Conservation (phyloP, 2,113 vertebrate species). For the Dryoscopus gambensis region DNA sequence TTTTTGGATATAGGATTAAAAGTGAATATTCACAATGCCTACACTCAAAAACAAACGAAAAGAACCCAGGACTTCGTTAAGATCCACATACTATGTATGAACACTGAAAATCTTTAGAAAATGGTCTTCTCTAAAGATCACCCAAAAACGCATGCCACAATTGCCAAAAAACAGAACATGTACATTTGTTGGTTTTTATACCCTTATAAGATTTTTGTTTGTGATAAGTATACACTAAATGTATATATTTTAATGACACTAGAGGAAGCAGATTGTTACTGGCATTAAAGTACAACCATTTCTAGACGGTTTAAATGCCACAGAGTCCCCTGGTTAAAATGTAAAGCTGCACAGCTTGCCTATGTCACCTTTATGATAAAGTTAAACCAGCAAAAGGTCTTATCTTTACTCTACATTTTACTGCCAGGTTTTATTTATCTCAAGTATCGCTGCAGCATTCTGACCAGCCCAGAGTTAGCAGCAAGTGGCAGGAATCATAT, state of each 20-base stretch:
- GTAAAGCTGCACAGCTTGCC: slow-evolving; percentile 98
- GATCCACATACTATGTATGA: slow-evolving; percentile 80
- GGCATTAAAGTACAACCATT: slow-evolving; percentile 96
- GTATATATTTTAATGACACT: slow-evolving; percentile 85
- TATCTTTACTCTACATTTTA: slow-evolving; percentile 83
- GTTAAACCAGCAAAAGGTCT: slow-evolving; percentile 79
- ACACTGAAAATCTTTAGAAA: slow-evolving; percentile 77
- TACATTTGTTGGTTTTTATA: slow-evolving; percentile 74
- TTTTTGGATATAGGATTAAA: slow-evolving; percentile 74
- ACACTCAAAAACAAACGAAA: slow-evolving; percentile 68
- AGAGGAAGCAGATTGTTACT: slow-evolving; percentile 94
- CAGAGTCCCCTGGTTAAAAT: slow-evolving; percentile 99
- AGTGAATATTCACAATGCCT: slow-evolving; percentile 78
- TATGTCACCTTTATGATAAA: slow-evolving; percentile 84
- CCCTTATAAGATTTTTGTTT: slow-evolving; percentile 77
- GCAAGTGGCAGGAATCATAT: slow-evolving; percentile 98
- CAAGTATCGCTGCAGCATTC: slow-evolving; percentile 98
- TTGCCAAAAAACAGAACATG: slow-evolving; percentile 76
- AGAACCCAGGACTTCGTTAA: slow-evolving; percentile 70
- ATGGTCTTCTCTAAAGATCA: slow-evolving; percentile 70
- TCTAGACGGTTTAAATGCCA: slow-evolving; percentile 99
- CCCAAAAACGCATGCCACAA: slow-evolving; percentile 78
- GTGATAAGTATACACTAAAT: slow-evolving; percentile 85
- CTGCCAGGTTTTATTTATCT: slow-evolving; percentile 86
- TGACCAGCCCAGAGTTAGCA: slow-evolving; percentile 97